These are phyloP conservation scores for Phalacrocorax aristotelis DNA, from an alignment of 2,113 vertebrate genomes.

Conservation along the genomic window DNA sequence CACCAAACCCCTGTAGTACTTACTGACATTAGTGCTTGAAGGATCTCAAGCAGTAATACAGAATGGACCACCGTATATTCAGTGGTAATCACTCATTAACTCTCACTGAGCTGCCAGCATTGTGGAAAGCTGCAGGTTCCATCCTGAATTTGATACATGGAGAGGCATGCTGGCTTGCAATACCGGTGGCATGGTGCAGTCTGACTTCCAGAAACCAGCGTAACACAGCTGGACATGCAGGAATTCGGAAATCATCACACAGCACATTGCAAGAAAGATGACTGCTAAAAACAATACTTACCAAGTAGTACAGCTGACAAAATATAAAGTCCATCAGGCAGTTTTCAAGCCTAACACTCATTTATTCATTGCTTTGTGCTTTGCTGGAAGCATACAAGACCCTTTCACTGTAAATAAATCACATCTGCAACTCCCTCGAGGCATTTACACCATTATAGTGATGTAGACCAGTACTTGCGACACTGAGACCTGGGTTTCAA, in stretches of 20 bases:
- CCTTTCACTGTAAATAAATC: neutral
- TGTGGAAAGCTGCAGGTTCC: neutral
- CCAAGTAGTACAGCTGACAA: neutral
- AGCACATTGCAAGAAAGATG: neutral
- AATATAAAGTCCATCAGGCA: neutral
- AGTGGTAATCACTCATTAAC: neutral
- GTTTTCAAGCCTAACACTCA: neutral
- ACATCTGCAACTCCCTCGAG: neutral
- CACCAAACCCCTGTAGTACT: neutral
- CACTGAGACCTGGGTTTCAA: neutral
- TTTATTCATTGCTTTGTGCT: neutral
- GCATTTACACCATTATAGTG: neutral
- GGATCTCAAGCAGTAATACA: neutral
- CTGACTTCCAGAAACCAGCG: neutral
- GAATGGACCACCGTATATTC: neutral
- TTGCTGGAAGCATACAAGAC: neutral
- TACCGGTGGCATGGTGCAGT: neutral
- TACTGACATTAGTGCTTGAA: neutral
- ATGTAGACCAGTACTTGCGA: neutral
- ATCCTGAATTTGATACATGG: neutral
- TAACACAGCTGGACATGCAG: neutral
- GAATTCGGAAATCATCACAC: neutral
- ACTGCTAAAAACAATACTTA: neutral
- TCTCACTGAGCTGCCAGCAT: neutral
- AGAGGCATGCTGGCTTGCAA: neutral